phyloP scores from a whole-genome alignment of 2,797 vertebrate genomes.

The Denticeps clupeoides region DNA sequence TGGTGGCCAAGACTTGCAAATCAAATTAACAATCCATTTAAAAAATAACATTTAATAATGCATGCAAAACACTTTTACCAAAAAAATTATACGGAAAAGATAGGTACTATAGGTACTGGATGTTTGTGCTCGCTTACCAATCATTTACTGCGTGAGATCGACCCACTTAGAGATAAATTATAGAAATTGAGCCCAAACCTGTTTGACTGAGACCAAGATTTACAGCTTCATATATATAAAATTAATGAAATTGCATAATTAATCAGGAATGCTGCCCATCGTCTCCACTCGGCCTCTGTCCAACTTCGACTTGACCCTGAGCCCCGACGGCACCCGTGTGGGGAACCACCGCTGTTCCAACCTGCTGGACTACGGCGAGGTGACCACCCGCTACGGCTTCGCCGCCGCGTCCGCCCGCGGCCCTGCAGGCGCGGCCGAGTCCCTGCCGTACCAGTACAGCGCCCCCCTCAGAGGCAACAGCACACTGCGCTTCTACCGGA shows the following conservation, averaged over 20 bases:
- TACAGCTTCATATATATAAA: too few relatives aligned
- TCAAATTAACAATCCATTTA: too few relatives aligned
- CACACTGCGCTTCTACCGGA: constrained; percentile 79
- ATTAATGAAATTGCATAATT: too few relatives aligned
- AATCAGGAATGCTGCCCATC: constrained; percentile 80
- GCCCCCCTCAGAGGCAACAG: constrained; percentile 57
- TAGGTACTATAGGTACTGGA: too few relatives aligned
- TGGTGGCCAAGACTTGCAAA: too few relatives aligned
- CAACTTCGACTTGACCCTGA: constrained; percentile 86
- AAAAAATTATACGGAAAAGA: too few relatives aligned
- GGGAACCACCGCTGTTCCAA: constrained; percentile 91
- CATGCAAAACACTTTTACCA: too few relatives aligned
- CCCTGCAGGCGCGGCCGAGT: constrained; percentile 63
- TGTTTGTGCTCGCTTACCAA: too few relatives aligned
- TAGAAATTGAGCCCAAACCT: neutral
- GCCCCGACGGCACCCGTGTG: constrained; percentile 77
- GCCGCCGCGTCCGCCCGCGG: constrained; percentile 62
- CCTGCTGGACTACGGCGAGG: constrained; percentile 74
- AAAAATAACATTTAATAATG: too few relatives aligned
- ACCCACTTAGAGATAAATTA: too few relatives aligned
- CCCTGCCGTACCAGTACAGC: constrained; percentile 74
- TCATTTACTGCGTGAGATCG: too few relatives aligned
- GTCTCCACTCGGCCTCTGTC: constrained; percentile 80
- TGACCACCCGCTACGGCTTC: constrained; percentile 79
- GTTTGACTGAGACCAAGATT: neutral